Conservation (phyloP, 2,113 vertebrate species). For the Anarhynchus alexandrinus region DNA sequence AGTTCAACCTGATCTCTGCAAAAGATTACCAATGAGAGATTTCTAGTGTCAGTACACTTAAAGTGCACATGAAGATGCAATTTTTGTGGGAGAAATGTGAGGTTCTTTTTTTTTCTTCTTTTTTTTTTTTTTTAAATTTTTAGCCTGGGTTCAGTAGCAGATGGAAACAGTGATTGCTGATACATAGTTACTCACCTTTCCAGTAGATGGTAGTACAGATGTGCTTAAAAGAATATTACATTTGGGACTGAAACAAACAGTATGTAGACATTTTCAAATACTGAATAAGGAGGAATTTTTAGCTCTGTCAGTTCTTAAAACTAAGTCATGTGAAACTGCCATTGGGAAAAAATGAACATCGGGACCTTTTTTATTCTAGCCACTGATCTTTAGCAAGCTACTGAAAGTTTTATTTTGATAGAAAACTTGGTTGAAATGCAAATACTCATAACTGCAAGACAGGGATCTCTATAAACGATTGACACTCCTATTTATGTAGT, state of each 20-base stretch:
- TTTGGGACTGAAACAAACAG: conserved; percentile 28
- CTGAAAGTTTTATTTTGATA: neutral
- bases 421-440: conserved; percentile 18
- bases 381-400: neutral
- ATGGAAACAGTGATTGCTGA: conserved; percentile 16
- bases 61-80: neutral
- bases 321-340: neutral
- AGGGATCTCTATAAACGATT: neutral
- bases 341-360: neutral
- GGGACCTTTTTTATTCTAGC: neutral
- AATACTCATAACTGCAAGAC: neutral
- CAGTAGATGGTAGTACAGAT: conserved; percentile 80
- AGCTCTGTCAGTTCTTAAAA: conserved; percentile 17
- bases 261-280: neutral
- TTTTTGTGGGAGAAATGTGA: neutral
- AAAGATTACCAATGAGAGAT: neutral
- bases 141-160: neutral
- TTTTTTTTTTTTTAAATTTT: neutral
- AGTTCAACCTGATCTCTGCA: neutral
- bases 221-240: conserved; percentile 60
- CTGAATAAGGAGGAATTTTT: conserved; percentile 7
- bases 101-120: neutral
- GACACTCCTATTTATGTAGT: neutral
- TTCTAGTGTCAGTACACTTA: neutral
- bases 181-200: conserved; percentile 73